Percentiles rank a stretch among this genome's conserved stretches.
Evolutionary conservation across 2,113 vertebrate genomes (phyloP).

Genomic region (Laterallus jamaicensis): DNA sequence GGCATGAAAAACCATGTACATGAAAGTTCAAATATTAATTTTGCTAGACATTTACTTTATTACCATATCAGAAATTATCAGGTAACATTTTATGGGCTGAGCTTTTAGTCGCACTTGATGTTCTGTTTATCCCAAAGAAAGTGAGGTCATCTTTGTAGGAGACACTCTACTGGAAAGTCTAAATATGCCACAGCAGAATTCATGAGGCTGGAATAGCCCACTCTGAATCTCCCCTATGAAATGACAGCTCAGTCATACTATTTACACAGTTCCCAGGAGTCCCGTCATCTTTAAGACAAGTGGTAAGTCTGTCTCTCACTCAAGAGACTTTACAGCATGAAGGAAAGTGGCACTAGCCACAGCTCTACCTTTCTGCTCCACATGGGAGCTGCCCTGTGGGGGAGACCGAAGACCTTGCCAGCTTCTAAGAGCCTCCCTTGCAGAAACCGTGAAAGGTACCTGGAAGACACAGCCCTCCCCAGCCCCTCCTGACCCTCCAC

Average conservation of each 20-base stretch:
- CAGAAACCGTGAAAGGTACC: background rate
- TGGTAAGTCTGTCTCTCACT: background rate
- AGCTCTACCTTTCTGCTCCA: background rate
- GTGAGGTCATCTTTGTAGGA: background rate
- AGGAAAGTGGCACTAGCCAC: background rate
- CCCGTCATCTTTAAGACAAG: background rate
- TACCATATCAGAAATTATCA: background rate
- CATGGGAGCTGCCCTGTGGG: fast-evolving
- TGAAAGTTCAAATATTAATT: background rate
- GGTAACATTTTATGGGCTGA: background rate
- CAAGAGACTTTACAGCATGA: background rate
- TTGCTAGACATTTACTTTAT: background rate
- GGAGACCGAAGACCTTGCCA: background rate
- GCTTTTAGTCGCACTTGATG: background rate
- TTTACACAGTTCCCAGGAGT: background rate
- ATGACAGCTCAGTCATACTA: background rate
- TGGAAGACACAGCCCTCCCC: background rate
- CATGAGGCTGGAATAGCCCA: background rate
- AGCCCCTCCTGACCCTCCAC: background rate
- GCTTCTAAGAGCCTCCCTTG: background rate
- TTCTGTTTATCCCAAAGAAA: background rate
- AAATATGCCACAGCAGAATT: background rate
- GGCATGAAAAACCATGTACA: background rate
- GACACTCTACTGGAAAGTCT: background rate
- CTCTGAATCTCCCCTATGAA: background rate